Base-by-base conservation (phyloP, 2,797 vertebrate species). In the Kryptolebias ocellatus region DNA sequence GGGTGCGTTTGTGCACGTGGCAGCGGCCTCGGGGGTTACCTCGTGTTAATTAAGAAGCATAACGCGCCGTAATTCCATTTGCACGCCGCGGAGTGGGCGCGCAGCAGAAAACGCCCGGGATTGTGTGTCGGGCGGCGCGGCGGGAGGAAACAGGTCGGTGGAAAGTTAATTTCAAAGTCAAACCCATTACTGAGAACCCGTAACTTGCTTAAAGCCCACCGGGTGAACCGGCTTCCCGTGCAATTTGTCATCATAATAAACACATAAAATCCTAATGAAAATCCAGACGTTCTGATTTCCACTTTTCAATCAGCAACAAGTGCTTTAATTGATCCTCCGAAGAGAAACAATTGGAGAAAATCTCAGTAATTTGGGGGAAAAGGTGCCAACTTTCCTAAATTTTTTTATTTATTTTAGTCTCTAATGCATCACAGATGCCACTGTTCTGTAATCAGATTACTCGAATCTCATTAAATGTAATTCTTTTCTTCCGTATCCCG, bases 31-130 rank as follows among this genome's bases (percentile, higher is more conserved):
- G 2, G 20, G 87, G 87, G 89, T 86, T 86, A 87, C 85, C 67
- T 64, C 34, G 67, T 87, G 83, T 85, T 90, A 92, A 92, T 93
- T 88, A 91, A 90, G 68, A 57, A 84, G 85, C 76, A 74, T 88
- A 84, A 81, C 82, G 75, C 80, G 73, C 76, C 55, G 49, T 86
- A 84, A 88, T 89, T 89, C 89, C 86, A 91, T 93, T 89, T 89
- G 84, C 89, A 69, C 80, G 77, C 67, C 64, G 74, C 87, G 70
- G 78, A 71, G 74, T 56, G 80, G 80, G 85, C 88, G 70, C 80
- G 50, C 67, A 27, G 20, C 20, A 0, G 11, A 31, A 53, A 57
- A 68, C 54, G 5, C 49, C 44, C n/a, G 57, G 68, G n/a, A n/a
- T n/a, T 2, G 50, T 47, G 24, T 14, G 60, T 60, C 37, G 49